Percentiles rank a stretch among this genome's conserved stretches.
Evolutionary conservation across 2,888 invertebrate species (phyloP).

Genomic region (Vesta saturnalis): DNA sequence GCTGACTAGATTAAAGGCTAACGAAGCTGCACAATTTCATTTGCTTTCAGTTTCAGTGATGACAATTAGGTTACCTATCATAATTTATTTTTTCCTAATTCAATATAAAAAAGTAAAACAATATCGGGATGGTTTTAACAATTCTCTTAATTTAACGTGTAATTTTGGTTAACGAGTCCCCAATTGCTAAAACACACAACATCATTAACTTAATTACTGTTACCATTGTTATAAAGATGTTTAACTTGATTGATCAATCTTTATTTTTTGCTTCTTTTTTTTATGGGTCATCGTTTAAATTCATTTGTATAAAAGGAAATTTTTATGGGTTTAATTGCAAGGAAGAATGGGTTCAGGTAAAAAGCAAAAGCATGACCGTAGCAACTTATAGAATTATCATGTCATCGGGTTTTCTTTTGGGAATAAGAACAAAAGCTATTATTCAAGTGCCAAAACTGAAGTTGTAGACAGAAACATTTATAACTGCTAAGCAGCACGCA

Average conservation of each 20-base stretch:
- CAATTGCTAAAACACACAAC: constrained; percentile 26
- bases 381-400: constrained; percentile 45
- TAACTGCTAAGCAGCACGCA: constrained; percentile 46
- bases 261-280: not conserved
- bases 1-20: constrained; percentile 21
- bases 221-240: constrained; percentile 22
- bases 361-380: constrained; percentile 31
- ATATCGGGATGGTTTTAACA: not conserved
- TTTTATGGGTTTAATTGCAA: constrained; percentile 28
- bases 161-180: constrained; percentile 26
- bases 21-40: constrained; percentile 9
- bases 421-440: constrained; percentile 45
- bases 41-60: not conserved
- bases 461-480: constrained; percentile 38
- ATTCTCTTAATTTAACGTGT: constrained; percentile 7
- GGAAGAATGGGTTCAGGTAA: constrained; percentile 24
- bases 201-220: constrained; percentile 31
- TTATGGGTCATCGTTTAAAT: constrained; percentile 14
- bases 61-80: not conserved
- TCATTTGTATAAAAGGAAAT: constrained; percentile 23
- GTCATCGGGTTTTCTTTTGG: constrained; percentile 43
- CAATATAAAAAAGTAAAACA: not conserved
- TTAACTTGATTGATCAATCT: constrained; percentile 30
- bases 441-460: constrained; percentile 44
- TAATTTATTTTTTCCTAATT: not conserved